Evolutionary conservation across 2,113 vertebrate species (phyloP), one percentile per base, ranked within the genome.

Genomic region (Cyprinus carpio): DNA sequence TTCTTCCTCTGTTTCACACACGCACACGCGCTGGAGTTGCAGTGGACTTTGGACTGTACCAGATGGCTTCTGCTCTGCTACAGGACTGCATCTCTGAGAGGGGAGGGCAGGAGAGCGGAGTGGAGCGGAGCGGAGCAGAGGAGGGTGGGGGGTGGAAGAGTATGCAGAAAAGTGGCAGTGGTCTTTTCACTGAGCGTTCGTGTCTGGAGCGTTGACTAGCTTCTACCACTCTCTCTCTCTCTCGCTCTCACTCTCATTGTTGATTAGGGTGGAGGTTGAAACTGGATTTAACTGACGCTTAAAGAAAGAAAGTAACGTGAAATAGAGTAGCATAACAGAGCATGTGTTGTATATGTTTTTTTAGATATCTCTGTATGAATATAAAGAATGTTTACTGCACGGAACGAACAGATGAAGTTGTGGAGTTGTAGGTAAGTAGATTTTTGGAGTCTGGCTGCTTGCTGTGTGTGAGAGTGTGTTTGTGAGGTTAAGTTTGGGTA

Each of bases 201-300:
- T 56, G 54, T 86, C 72, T 84, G 85, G 49, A 69, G 81, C 60
- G 34, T 69, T 85, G 27, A 54, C 81, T 86, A 76, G 71, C 25
- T 46, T 64, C 31, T 78, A 49, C 29, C 83, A 9, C 40, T 79
- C 20, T 62, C 76, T 74, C 31, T 72, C 76, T 49, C 74, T 82
- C 43, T 71, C 40, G 6, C 49, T 87, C 81, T 83, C 34, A 23
- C 49, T 62, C 34, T 72, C 49, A 69, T 60, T 75, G 64, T 76
- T 83, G 83, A 25, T 82, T 65, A 75, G 86, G 82, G 60, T 74
- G 77, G 84, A 78, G 84, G 81, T 58, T 76, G 90, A 84, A 87
- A 83, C 88, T 87, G 91, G 91, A 94, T 89, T 86, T 78, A 88
- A 85, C 80, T 82, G 84, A 83, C 84, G 89, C 43, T 64, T 84